These are phyloP conservation scores for Thunnus albacares DNA, from an alignment of 2,797 vertebrate genomes.

Conservation along the genomic window DNA sequence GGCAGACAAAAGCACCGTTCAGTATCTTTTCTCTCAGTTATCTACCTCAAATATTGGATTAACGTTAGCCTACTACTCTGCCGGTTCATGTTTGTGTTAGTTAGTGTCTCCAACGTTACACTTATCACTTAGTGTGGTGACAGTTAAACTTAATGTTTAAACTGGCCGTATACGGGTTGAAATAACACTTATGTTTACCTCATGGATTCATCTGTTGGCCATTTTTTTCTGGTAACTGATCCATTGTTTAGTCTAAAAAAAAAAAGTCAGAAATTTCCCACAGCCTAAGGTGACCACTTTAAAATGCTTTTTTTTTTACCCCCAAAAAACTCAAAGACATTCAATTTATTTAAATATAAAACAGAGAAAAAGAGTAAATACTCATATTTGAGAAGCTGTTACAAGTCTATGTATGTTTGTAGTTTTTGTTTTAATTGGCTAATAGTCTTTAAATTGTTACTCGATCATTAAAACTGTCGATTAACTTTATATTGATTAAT, in stretches of 20 bases:
- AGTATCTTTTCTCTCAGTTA: neutral
- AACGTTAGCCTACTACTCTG: neutral
- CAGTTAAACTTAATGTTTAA: neutral
- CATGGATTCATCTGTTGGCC: neutral
- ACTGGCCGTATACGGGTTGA: neutral
- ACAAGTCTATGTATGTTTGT: neutral
- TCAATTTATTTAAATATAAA: neutral
- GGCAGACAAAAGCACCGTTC: neutral
- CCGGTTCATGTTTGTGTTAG: neutral
- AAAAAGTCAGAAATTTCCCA: no score
- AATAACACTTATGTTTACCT: neutral
- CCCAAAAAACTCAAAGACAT: neutral
- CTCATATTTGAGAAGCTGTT: neutral
- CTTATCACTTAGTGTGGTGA: neutral
- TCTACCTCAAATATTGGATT: constrained; percentile 15
- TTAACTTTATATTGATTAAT: neutral
- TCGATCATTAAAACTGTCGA: neutral
- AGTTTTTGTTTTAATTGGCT: neutral
- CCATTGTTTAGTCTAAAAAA: neutral
- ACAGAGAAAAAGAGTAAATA: neutral
- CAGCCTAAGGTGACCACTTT: no score
- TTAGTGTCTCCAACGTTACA: neutral
- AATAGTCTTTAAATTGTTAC: neutral
- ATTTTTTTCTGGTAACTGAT: neutral
- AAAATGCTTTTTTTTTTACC: no score